Evolutionary conservation across 1,140 invertebrate genomes (phyloP), one percentile per base, ranked within the genome.

Genomic region (Aphelenchoides besseyi): DNA sequence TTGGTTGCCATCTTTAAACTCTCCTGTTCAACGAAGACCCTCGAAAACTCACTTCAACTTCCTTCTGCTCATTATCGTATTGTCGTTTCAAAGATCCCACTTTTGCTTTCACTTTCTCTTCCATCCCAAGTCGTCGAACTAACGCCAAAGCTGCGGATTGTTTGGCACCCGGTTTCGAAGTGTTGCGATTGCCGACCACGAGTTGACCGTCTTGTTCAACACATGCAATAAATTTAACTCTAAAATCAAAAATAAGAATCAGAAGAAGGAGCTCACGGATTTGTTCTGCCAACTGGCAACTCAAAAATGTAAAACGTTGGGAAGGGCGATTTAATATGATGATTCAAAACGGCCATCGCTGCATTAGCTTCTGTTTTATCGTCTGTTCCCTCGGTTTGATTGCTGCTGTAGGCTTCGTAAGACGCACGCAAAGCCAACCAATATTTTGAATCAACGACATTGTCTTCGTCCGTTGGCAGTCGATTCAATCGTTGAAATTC

Each of bases 151-250:
- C 55, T 8, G 55, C 18, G 5, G 55, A 59, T 8, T 5, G 5
- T 33, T 59, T 59, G 5, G 55, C 55, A 33, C 5, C 55, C 55
- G 55, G 5, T 59, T 59, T 59, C 5, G 55, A 59, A 12, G 18
- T 33, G 5, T 5, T 8, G 5, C 23, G 55, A 5, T 18, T 5
- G 12, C 55, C 55, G 12, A 59, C 18, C 55, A 59, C 55, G 18
- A 59, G 5, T 28, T 59, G 5, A 8, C 18, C 55, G 5, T 59
- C 5, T 8, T 59, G 5, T 12, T 29, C 26, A 23, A 59, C 55
- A 8, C 5, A 5, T 5, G 5, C 5, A 5, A 59, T 12, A 59
- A 59, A 59, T 18, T 59, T 59, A 5, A 59, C 5, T 8, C 18
- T 59, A 48, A 48, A 48, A 23, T 23, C 12, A 48, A 12, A 48